These are phyloP conservation scores for Agonopterix alstromeriana DNA, from an alignment of 2,888 invertebrate genomes.

Conservation along the genomic window DNA sequence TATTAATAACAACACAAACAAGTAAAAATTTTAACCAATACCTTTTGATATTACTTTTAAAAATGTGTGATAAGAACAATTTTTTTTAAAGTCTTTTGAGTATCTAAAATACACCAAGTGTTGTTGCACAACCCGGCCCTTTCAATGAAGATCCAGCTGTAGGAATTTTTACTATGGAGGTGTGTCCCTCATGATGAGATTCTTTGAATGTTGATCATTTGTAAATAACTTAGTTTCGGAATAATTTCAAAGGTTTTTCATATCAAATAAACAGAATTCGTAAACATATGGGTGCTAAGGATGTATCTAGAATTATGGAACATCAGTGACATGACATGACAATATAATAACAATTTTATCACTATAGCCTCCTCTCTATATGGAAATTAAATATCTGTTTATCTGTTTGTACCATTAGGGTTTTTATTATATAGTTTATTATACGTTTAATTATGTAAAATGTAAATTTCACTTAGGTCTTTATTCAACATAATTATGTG, in stretches of 20 bases:
- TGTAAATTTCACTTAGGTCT: not conserved
- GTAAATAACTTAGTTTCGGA: not conserved
- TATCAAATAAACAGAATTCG: conserved; percentile 2
- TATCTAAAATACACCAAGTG: too few species aligned
- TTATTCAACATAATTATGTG: not conserved
- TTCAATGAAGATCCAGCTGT: not conserved
- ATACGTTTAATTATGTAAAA: not conserved
- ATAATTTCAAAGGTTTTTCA: not conserved
- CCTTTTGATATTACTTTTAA: too few species aligned
- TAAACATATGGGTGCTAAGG: conserved; percentile 7
- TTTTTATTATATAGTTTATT: not conserved
- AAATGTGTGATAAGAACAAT: too few species aligned
- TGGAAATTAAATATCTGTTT: not conserved
- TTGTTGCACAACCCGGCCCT: too few species aligned
- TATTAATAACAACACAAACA: too few species aligned
- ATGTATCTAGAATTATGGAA: conserved; percentile 8
- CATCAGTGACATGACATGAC: conserved; percentile 3
- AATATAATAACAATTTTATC: conserved; percentile 5
- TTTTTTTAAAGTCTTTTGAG: too few species aligned
- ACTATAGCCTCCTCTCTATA: not conserved
- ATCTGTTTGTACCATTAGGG: not conserved
- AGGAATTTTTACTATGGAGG: not conserved
- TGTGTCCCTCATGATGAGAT: not conserved
- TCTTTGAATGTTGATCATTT: not conserved
- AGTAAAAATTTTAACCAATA: too few species aligned